Base-by-base conservation (phyloP, 2,113 vertebrate species). In the Addax nasomaculatus region DNA sequence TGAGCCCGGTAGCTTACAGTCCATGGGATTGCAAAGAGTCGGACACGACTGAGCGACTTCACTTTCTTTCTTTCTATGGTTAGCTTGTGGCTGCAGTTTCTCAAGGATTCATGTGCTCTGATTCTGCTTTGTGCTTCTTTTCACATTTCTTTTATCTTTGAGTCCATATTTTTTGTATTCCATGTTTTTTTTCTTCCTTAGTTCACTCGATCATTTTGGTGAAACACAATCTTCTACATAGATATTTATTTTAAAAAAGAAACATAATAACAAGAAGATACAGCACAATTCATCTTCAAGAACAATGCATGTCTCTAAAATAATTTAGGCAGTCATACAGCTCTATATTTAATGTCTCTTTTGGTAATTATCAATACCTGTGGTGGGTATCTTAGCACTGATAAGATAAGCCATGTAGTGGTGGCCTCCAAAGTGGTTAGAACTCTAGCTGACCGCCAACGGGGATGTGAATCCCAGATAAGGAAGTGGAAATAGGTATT, bases 1-100 rank as follows among this genome's bases (percentile, higher is more conserved):
- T 19, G n/a, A 39, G n/a, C 64, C 9, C 23, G 64, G 19, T 70
- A 70, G n/a, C 64, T 70, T 70, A 70, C 17, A 70, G 4, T 70
- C n/a, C 64, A 70, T 21, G 64, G n/a, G 67, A n/a, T 3, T 70
- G n/a, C 67, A 70, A 70, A 70, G 19, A 70, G n/a, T 70, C 0
- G 2, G 5, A 39, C 67, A 70, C 0, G 1, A 70, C n/a, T 70
- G n/a, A 70, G 2, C 0, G 0, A 70, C n/a, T 70, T 70, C 67
- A 70, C 67, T 70, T 70, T 70, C 67, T 70, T 70, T 70, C n/a
- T 70, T 70, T 39, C 67, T 78, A 45, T 57, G 27, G 53, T 92
- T 67, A 51, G 27, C 5, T 67, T 27, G 12, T 19, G 45, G 17
- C 25, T 81, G 10, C 12, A 27, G 36, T 49, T 88, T 90, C 43